Base-by-base conservation (phyloP, 2,797 vertebrate genomes). In the Acridotheres tristis region DNA sequence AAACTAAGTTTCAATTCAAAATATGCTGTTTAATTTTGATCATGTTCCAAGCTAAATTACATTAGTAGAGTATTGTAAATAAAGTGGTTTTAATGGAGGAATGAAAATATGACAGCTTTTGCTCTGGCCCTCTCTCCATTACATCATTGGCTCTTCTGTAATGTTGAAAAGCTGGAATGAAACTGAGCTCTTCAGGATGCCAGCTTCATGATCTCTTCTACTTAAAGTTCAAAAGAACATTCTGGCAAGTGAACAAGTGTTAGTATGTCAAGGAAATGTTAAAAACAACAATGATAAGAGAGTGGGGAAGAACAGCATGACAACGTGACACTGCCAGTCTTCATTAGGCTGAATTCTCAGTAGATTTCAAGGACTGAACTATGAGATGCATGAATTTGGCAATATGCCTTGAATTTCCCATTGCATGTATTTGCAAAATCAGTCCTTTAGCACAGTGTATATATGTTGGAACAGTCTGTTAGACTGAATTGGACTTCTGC, bases 221-320 rank as follows among this genome's bases (percentile, higher is more conserved):
- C 34, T 76, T 83, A 65, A 80, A 91, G 72, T 84, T 93, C 67
- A 89, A 88, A 85, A 43, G n/a, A 90, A 48, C 54, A 57, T 90
- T 85, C 54, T 93, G 71, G 68, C 55, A 90, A 84, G 29, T 36
- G 73, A 90, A 59, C 59, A 85, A 92, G 77, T 74, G 76, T 81
- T 74, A 81, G 58, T 59, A 65, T 62, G 34, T 77, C 65, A 86
- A 71, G 59, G 78, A 85, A 92, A 75, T 77, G 61, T 85, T 82
- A 72, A 88, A 92, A 80, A 13, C 43, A 55, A 9, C 51, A 78
- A 78, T n/a, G 51, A 87, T 69, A n/a, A 47, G 59, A 88, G 38
- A 62, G 42, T 32, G 32, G 48, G 79, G 65, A 83, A 76, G 59
- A 93, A 27, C 23, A 94, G 47, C 13, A 16, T 16, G 53, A 63